A percentile compares a stretch with the other conserved stretches of the same genome.
Conservation (phyloP, 2,888 invertebrate genomes). For the Meliscaeva auricollis region DNA sequence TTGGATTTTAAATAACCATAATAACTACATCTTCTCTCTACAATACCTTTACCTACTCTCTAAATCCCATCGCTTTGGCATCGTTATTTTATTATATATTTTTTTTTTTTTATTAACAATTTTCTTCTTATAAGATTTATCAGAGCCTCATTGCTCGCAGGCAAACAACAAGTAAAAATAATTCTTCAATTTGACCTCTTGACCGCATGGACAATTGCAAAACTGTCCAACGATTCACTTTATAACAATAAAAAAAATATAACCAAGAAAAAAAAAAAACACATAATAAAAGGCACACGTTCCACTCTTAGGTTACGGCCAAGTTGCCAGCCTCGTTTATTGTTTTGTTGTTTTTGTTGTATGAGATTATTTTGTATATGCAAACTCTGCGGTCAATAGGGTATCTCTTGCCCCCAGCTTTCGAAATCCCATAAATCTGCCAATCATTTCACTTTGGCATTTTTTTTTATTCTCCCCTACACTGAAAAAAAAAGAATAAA, state of each 20-base stretch:
- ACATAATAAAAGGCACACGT: constrained; percentile 43
- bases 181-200: constrained; percentile 63
- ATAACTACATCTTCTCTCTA: constrained; percentile 19
- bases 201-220: constrained; percentile 71
- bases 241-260: constrained; percentile 14
- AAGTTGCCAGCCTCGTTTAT: constrained; percentile 44
- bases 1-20: constrained; percentile 33
- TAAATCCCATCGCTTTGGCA: neutral
- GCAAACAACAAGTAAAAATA: constrained; percentile 41
- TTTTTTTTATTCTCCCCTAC: neutral
- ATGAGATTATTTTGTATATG: constrained; percentile 34
- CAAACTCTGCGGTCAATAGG: constrained; percentile 70
- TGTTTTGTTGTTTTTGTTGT: neutral
- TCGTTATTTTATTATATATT: constrained; percentile 6
- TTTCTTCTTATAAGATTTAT: constrained; percentile 33
- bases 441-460: constrained; percentile 65
- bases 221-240: constrained; percentile 52
- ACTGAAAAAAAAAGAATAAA: constrained; percentile 15
- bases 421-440: constrained; percentile 69
- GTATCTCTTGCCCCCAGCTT: constrained; percentile 62
- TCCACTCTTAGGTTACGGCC: constrained; percentile 65
- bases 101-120: neutral
- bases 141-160: constrained; percentile 46
- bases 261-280: constrained; percentile 18
- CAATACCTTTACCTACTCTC: neutral